A percentile compares a stretch with the other conserved stretches of the same genome.
Evolutionary conservation across 2,888 invertebrate species (phyloP).

Genomic region (Scaptomyza cyrtandrae): DNA sequence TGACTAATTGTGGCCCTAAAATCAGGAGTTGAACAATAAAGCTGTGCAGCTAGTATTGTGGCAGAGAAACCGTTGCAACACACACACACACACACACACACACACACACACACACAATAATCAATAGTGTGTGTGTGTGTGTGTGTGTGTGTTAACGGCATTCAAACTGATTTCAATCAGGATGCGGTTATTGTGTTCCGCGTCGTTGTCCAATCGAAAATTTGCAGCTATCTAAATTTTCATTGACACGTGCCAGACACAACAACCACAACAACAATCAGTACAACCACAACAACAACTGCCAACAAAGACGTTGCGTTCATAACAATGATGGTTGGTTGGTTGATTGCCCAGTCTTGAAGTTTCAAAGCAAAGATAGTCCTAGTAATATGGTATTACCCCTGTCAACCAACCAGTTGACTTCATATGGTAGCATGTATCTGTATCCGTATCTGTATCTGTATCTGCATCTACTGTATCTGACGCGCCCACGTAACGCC

Average conservation of each 20-base stretch:
- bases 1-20: neutral
- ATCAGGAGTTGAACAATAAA: neutral
- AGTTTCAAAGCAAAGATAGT: neutral
- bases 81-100: neutral
- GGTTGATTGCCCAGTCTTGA: constrained; percentile 5
- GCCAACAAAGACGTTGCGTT: constrained; percentile 22
- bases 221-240: constrained; percentile 63
- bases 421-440: constrained; percentile 1
- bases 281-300: constrained; percentile 10
- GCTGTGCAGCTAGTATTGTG: too few species aligned
- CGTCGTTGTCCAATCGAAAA: constrained; percentile 39
- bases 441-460: constrained; percentile 18
- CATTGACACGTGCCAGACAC: constrained; percentile 75
- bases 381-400: neutral
- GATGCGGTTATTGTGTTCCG: constrained; percentile 63
- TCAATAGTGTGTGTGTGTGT: too few species aligned
- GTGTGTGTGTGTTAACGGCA: constrained; percentile 31
- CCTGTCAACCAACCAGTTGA: neutral
- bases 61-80: too few species aligned
- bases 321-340: constrained; percentile 42
- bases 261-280: constrained; percentile 47
- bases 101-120: neutral
- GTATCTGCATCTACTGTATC: constrained; percentile 42
- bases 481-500: constrained; percentile 44
- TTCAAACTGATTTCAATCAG: constrained; percentile 55